phyloP scores from a whole-genome alignment of 2,113 vertebrate species.

The Macquaria australasica region DNA sequence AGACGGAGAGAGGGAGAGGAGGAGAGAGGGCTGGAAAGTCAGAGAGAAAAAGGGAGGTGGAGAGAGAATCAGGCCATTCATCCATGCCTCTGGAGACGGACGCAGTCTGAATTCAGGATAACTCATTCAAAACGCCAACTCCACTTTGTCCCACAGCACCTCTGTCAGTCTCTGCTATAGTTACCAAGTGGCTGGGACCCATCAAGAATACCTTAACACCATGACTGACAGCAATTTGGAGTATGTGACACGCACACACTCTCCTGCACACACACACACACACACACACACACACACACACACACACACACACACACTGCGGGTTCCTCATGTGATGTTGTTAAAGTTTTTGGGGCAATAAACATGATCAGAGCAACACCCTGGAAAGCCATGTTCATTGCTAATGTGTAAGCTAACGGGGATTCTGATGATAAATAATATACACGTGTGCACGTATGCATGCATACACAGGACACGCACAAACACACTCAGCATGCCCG shows the following conservation, averaged over 20 bases:
- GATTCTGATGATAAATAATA: slow-evolving; percentile 60
- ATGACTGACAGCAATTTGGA: slow-evolving; percentile 68
- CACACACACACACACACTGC: background rate
- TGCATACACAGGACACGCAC: slow-evolving; percentile 34
- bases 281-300: background rate
- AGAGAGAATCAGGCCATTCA: slow-evolving; percentile 83
- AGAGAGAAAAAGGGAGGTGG: slow-evolving; percentile 63
- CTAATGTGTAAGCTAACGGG: slow-evolving; percentile 53
- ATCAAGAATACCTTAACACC: slow-evolving; percentile 70
- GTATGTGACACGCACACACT: slow-evolving; percentile 37
- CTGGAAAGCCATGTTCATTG: slow-evolving; percentile 51
- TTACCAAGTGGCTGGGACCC: slow-evolving; percentile 73
- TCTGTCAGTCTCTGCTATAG: slow-evolving; percentile 77
- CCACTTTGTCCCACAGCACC: slow-evolving; percentile 78
- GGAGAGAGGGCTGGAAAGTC: slow-evolving; percentile 62
- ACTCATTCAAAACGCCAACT: slow-evolving; percentile 80
- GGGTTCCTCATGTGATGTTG: background rate
- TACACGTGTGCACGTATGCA: slow-evolving; percentile 15
- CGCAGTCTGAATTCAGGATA: slow-evolving; percentile 81
- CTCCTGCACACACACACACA: background rate
- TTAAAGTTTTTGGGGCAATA: slow-evolving; percentile 28
- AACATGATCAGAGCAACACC: slow-evolving; percentile 60
- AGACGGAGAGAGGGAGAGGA: slow-evolving; percentile 36
- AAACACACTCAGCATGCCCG: slow-evolving; percentile 56
- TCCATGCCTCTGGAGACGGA: slow-evolving; percentile 79